Base-by-base conservation (phyloP, 2,113 vertebrate species). In the Anarhynchus alexandrinus region DNA sequence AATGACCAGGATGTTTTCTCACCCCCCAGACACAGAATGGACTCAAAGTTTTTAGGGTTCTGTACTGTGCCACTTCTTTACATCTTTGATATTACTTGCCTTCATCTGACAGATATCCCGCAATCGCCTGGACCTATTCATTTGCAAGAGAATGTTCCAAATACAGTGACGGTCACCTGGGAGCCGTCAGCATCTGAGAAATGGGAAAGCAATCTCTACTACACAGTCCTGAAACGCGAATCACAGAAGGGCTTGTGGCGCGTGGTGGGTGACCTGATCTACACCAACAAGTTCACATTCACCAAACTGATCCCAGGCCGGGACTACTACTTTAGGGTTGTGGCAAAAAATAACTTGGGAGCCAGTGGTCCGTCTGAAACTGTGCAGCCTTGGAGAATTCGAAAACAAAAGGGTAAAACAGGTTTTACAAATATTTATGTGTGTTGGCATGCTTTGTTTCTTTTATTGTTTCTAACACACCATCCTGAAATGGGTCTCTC, bases 91-190 rank as follows among this genome's bases (percentile, higher is more conserved):
- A 22, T 8, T 36, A 3, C 80, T 92, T 94, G 40, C n/a, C 45
- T 94, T 90, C 57, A 32, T 29, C 88, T 87, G 47, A 19, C 94
- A 99, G 99, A 98, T 61, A 94, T 98, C 89, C 99, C 99, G 1
- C 98, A 98, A 76, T 77, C 99, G 0, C 98, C 99, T 4, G 99
- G 99, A 20, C 98, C 98, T 30, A 96, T 99, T 91, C 81, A 73
- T n/a, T 34, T 99, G 61, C 97, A 98, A 64, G 98, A 99, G 95
- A 99, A 99, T 1, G 98, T 99, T n/a, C 98, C 97, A 1, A 98
- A 98, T 5, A 98, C 99, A 0, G 99, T 99, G 95, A 99, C 99
- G 5, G 74, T 99, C 17, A 98, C 98, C 85, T 99, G 99, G 99
- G 94, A 97, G 9, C 77, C 98, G 2, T 99, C 99, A 22, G 96